Conservation (phyloP, 2,113 vertebrate species). For the Rhineura floridana region DNA sequence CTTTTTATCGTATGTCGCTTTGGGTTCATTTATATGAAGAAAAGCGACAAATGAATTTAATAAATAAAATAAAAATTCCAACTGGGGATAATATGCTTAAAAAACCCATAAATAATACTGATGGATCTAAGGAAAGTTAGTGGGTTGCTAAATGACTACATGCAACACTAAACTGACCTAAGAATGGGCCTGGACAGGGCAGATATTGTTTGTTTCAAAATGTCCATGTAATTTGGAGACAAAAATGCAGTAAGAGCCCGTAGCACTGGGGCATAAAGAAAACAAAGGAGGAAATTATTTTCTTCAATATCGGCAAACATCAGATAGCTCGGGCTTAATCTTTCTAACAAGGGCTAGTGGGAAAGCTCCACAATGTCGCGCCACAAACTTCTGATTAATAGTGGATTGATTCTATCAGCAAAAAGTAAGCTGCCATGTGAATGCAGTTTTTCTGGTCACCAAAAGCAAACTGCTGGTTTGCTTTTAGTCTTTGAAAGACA, state of each 20-base stretch:
- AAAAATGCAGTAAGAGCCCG: no score
- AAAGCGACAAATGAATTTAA: no score
- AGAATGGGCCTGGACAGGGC: background rate
- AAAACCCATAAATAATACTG: background rate
- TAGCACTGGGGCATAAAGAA: background rate
- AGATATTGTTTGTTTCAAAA: background rate
- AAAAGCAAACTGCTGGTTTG: slow-evolving; percentile 69
- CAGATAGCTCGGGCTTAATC: slow-evolving; percentile 27
- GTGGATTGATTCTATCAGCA: slow-evolving; percentile 2
- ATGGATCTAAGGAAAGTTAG: background rate
- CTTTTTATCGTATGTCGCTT: no score
- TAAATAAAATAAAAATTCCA: no score
- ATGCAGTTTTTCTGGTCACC: slow-evolving; percentile 57
- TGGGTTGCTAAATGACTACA: background rate
- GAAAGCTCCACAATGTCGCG: slow-evolving; percentile 37
- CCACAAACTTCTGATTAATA: slow-evolving; percentile 26
- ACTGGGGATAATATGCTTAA: background rate
- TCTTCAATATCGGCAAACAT: slow-evolving; percentile 18
- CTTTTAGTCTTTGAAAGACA: slow-evolving; percentile 76
- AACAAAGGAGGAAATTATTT: background rate
- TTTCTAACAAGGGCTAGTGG: slow-evolving; percentile 18
- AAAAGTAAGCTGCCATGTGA: slow-evolving; percentile 57
- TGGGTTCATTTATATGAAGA: no score
- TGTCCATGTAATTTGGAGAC: background rate
- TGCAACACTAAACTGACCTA: background rate